phyloP scores from a whole-genome alignment of 2,888 invertebrate genomes.

The Halictus ligatus region DNA sequence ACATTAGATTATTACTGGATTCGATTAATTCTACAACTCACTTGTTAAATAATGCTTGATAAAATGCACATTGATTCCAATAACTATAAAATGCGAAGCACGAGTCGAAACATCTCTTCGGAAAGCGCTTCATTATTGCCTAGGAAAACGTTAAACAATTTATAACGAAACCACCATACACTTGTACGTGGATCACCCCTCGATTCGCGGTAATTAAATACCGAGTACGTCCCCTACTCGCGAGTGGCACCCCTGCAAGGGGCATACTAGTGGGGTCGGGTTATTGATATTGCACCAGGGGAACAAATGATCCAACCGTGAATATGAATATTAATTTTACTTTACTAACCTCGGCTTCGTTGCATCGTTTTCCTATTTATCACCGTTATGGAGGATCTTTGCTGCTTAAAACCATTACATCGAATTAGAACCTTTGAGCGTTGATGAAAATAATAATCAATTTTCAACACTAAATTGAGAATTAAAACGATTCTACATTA shows the following conservation, averaged over 20 bases:
- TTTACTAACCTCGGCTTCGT: conserved; percentile 44
- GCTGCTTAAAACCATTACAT: conserved; percentile 31
- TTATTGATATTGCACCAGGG: conserved; percentile 80
- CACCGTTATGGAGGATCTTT: conserved; percentile 35
- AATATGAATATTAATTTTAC: conserved; percentile 82
- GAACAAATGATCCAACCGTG: conserved; percentile 79
- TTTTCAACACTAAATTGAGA: neutral
- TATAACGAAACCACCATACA: conserved; percentile 48
- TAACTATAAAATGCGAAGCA: neutral
- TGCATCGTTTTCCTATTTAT: conserved; percentile 45
- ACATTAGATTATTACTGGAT: too few species aligned
- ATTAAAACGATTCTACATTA: too few species aligned
- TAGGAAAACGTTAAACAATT: conserved; percentile 51
- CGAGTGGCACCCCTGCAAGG: conserved; percentile 57
- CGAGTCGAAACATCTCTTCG: neutral
- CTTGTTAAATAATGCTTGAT: neutral
- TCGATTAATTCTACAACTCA: too few species aligned
- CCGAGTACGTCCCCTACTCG: conserved; percentile 77
- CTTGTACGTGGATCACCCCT: conserved; percentile 64
- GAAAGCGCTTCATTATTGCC: neutral
- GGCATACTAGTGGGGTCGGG: conserved; percentile 69
- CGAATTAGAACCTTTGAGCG: neutral
- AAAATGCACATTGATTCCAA: neutral
- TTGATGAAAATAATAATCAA: neutral
- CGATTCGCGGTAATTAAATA: conserved; percentile 80